Evolutionary conservation across 2,113 vertebrate species (phyloP).

Genomic region (Tympanuchus pallidicinctus): DNA sequence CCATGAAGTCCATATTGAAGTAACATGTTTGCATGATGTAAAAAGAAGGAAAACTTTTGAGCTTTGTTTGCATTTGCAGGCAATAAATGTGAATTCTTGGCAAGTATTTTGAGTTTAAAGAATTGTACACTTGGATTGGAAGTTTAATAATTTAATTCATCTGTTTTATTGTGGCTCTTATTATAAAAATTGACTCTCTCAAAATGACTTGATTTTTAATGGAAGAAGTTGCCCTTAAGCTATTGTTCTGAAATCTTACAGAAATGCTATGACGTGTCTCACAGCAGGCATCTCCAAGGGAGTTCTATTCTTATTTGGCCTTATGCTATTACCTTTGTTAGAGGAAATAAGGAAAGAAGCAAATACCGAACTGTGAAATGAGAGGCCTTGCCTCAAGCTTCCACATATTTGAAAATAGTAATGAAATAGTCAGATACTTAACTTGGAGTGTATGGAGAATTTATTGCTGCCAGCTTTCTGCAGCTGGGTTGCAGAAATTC

Average conservation of each 20-base stretch:
- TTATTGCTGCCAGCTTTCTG: background rate
- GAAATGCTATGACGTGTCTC: slow-evolving; percentile 27
- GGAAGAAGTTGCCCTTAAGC: slow-evolving; percentile 42
- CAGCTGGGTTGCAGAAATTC: slow-evolving; percentile 15
- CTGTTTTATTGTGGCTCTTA: slow-evolving; percentile 19
- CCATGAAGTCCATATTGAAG: background rate
- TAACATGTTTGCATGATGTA: background rate
- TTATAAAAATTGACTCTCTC: slow-evolving; percentile 51
- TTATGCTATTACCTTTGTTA: slow-evolving; percentile 16
- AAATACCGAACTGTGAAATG: background rate
- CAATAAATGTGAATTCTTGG: background rate
- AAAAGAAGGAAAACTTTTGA: background rate
- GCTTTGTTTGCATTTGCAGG: background rate
- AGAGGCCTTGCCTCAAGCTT: slow-evolving; percentile 29
- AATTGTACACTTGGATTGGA: slow-evolving; percentile 4
- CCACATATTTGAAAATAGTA: background rate
- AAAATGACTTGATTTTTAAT: slow-evolving; percentile 43
- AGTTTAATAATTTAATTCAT: slow-evolving; percentile 23
- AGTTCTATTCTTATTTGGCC: slow-evolving; percentile 8
- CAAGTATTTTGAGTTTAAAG: background rate
- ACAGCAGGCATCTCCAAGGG: slow-evolving; percentile 26
- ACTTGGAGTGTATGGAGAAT: background rate
- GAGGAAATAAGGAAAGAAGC: background rate
- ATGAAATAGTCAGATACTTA: background rate
- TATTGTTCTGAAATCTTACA: slow-evolving; percentile 42